These are phyloP conservation scores for Agrypnus murinus DNA, from an alignment of 2,888 invertebrate species.

Conservation along the genomic window DNA sequence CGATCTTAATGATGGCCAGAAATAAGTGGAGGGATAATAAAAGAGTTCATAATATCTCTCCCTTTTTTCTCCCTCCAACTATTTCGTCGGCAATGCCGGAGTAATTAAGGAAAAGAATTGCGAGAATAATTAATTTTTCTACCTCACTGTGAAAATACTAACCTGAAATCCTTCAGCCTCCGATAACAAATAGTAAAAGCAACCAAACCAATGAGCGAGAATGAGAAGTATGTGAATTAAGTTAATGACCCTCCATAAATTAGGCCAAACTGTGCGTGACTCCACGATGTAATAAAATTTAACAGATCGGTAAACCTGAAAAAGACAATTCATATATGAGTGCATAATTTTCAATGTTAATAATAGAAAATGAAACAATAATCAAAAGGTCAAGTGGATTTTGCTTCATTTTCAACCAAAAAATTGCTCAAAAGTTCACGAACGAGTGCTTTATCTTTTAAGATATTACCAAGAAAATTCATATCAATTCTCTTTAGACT, in stretches of 20 bases:
- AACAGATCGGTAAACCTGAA: constrained; percentile 91
- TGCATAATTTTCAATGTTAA: neutral
- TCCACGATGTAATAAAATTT: constrained; percentile 97
- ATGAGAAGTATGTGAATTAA: constrained; percentile 95
- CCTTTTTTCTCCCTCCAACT: too few relatives aligned
- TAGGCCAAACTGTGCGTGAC: constrained; percentile 95
- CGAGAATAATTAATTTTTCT: neutral
- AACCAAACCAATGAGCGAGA: constrained; percentile 98
- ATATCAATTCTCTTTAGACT: too few relatives aligned
- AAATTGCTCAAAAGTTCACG: too few relatives aligned
- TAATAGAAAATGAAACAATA: too few relatives aligned
- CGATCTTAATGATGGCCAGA: neutral
- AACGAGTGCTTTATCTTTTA: too few relatives aligned
- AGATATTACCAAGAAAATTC: too few relatives aligned
- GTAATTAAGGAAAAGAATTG: too few relatives aligned
- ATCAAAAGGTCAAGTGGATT: neutral
- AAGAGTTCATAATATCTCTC: too few relatives aligned
- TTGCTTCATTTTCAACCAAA: too few relatives aligned
- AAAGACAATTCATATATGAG: constrained; percentile 46
- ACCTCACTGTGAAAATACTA: constrained; percentile 50
- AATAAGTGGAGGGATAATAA: too few relatives aligned
- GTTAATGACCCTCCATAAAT: constrained; percentile 96
- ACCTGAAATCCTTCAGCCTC: constrained; percentile 92
- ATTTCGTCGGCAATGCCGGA: too few relatives aligned
- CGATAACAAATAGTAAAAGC: constrained; percentile 95